Base-by-base conservation (phyloP, 2,888 invertebrate genomes). In the Gnatocerus cornutus region DNA sequence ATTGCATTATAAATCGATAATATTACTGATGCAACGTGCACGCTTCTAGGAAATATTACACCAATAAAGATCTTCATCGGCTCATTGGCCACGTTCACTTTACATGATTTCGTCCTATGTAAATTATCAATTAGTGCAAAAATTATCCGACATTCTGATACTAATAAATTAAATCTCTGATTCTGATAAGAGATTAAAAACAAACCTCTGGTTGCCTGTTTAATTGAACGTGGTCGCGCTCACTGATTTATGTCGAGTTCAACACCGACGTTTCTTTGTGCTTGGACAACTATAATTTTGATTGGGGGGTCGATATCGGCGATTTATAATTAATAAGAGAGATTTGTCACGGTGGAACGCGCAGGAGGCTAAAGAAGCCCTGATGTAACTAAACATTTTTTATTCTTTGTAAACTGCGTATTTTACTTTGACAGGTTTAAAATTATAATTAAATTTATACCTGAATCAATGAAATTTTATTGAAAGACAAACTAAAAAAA, bases 81-180 rank as follows among this genome's bases (percentile, higher is more conserved):
- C 41, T 59, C 59, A 46, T 45, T 45, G 46, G 10, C 56, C 12
- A 58, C 56, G 27, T 58, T 30, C 29, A 46, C 30, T 30, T 46
- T 46, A 46, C 46, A 16, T 46, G 62, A 39, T 50, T 62, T 39
- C 10, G 52, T 62, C 37, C n/a, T 45, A 63, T 63, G 63, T 53
- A 65, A 65, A 65, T 65, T 55, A 65, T 56, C 65, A 55, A 65
- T 65, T 65, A 65, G 52, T 46, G 65, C 56, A 56, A 45, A 59
- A 67, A 67, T 65, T 13, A 56, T 37, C 48, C 56, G 37, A 37
- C 48, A 30, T 56, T 48, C 48, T 45, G 55, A 27, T 53, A 48
- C 45, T 12, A 56, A 55, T 65, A 65, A 65, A 65, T 65, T 65
- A 65, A 46, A 65, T 65, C 65, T 65, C 56, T 21, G 55, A 56